Percentiles rank a stretch among this genome's conserved stretches.
These are phyloP conservation scores for Dysdera silvatica DNA, from an alignment of 1,140 invertebrate genomes.

Conservation along the genomic window DNA sequence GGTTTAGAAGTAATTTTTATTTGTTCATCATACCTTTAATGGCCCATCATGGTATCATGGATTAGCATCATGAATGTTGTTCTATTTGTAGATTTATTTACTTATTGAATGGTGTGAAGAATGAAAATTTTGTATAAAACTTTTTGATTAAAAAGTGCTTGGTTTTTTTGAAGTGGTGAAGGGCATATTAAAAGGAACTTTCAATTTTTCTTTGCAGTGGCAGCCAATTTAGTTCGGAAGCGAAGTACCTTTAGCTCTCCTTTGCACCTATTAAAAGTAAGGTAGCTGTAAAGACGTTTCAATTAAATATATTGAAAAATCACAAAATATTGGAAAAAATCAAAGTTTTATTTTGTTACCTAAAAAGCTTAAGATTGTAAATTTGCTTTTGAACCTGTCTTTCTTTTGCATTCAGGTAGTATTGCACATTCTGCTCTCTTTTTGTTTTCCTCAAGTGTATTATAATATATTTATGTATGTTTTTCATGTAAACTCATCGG, in stretches of 20 bases:
- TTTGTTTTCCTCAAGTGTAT: too few relatives aligned
- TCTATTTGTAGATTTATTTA: neutral
- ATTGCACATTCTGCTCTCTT: too few relatives aligned
- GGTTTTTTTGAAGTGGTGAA: conserved; percentile 10
- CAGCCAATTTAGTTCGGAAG: conserved; percentile 60
- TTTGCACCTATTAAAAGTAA: conserved; percentile 24
- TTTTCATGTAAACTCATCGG: too few relatives aligned
- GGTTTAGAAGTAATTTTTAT: too few relatives aligned
- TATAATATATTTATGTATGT: too few relatives aligned
- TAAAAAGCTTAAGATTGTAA: too few relatives aligned
- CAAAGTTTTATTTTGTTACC: too few relatives aligned
- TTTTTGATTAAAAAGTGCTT: conserved; percentile 3
- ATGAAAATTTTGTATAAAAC: conserved; percentile 5
- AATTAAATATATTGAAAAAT: too few relatives aligned
- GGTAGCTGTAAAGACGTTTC: neutral
- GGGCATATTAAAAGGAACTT: neutral
- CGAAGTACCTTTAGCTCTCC: conserved; percentile 42
- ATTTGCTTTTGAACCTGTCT: too few relatives aligned
- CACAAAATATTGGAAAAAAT: too few relatives aligned
- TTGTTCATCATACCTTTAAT: neutral
- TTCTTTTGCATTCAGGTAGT: too few relatives aligned
- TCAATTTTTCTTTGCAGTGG: conserved; percentile 54
- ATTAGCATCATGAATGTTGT: conserved; percentile 5
- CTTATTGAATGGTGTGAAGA: neutral
- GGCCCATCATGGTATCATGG: neutral